phyloP scores from a whole-genome alignment of 2,113 vertebrate species.

The Microtus ochrogaster region DNA sequence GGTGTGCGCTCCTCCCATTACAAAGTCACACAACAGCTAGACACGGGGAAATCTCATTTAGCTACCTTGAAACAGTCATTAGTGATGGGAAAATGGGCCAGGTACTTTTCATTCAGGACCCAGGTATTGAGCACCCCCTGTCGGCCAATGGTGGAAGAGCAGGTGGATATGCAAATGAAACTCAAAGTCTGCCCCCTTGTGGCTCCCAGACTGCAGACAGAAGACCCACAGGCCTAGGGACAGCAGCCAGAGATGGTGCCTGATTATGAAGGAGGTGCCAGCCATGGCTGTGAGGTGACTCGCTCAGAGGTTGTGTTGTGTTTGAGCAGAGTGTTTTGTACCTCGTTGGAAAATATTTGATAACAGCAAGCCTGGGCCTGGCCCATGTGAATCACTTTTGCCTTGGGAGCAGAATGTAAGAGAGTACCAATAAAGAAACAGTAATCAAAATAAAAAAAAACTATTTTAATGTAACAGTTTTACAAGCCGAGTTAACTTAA shows the following conservation, averaged over 20 bases:
- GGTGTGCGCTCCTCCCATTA: background rate
- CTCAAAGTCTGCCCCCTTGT: background rate
- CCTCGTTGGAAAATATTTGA: background rate
- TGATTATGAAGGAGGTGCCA: accelerated
- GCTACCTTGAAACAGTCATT: background rate
- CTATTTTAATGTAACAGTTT: background rate
- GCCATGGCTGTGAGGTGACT: background rate
- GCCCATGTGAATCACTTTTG: background rate
- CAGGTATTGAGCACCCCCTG: background rate
- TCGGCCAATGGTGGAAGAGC: background rate
- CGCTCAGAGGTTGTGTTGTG: background rate
- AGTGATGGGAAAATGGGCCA: background rate
- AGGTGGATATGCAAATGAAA: background rate
- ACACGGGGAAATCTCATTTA: background rate
- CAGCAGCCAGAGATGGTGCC: background rate
- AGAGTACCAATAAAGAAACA: background rate
- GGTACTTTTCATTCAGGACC: background rate
- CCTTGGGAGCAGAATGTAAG: background rate
- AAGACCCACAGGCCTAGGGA: background rate
- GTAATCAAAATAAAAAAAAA: background rate
- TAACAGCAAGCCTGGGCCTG: background rate
- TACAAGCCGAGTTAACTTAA: background rate
- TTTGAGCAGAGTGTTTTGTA: background rate
- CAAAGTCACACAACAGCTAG: background rate
- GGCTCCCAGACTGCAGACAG: background rate